These are phyloP conservation scores for Rhagium mordax DNA, from an alignment of 2,888 invertebrate genomes.

Conservation along the genomic window DNA sequence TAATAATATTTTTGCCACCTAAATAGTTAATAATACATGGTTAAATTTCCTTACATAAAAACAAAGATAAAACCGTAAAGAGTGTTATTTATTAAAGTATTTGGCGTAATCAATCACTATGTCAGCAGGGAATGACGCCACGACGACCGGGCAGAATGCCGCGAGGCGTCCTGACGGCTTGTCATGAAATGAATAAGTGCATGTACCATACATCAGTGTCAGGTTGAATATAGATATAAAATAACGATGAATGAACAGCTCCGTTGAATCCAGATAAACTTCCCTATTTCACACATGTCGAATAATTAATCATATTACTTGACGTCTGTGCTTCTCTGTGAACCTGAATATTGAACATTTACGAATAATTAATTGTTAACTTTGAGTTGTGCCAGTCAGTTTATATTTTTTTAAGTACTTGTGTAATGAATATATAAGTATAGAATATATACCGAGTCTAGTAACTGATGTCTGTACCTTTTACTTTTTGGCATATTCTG, in stretches of 20 bases:
- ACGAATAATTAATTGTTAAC: background rate
- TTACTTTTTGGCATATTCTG: no score
- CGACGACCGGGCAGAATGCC: slow-evolving; percentile 58
- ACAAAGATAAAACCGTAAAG: slow-evolving; percentile 68
- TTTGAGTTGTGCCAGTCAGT: no score
- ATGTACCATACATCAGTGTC: slow-evolving; percentile 71
- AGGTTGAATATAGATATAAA: slow-evolving; percentile 70
- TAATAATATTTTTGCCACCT: no score
- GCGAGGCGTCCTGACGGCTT: slow-evolving; percentile 64
- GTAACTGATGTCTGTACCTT: no score
- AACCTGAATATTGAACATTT: background rate
- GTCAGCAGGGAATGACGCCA: slow-evolving; percentile 68
- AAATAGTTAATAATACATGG: background rate
- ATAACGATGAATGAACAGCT: slow-evolving; percentile 70
- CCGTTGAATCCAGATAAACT: slow-evolving; percentile 71
- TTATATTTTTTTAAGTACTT: no score
- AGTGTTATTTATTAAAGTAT: slow-evolving; percentile 68
- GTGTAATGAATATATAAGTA: no score
- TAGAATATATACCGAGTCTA: no score
- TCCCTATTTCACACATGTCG: slow-evolving; percentile 70
- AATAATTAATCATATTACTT: slow-evolving; percentile 68
- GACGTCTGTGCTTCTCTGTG: slow-evolving; percentile 53
- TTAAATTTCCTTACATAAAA: background rate
- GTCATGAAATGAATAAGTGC: slow-evolving; percentile 70
- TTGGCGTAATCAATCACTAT: slow-evolving; percentile 68